Conservation (phyloP, 2,113 vertebrate genomes). For the Myxocyprinus asiaticus region DNA sequence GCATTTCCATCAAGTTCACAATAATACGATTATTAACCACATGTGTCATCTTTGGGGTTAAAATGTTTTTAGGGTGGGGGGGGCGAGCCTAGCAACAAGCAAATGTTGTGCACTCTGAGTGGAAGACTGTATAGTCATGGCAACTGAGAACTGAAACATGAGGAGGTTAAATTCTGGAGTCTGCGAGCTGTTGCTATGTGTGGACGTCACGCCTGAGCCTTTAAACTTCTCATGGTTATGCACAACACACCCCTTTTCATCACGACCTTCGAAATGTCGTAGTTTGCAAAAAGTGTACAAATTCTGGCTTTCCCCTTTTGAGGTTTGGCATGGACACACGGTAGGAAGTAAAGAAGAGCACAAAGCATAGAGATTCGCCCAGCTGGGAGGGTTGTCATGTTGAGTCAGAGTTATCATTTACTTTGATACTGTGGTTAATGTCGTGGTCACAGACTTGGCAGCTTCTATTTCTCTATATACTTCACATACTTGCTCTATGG, state of each 20-base stretch:
- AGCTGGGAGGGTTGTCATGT: conserved; percentile 36
- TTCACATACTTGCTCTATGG: neutral
- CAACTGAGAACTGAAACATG: conserved; percentile 20
- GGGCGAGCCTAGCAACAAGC: neutral
- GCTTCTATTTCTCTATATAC: neutral
- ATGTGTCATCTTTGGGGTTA: neutral
- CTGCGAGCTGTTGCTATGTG: conserved; percentile 36
- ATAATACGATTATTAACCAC: too few species aligned
- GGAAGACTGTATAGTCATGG: conserved; percentile 25
- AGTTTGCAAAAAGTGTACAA: neutral
- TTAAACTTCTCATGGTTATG: conserved; percentile 3
- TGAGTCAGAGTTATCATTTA: conserved; percentile 40
- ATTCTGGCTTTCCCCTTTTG: neutral
- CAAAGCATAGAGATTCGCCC: neutral
- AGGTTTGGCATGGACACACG: neutral
- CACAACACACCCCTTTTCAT: conserved; percentile 11
- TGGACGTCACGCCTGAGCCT: neutral
- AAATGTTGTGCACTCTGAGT: neutral
- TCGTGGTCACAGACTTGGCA: conserved; percentile 20
- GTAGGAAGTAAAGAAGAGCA: neutral
- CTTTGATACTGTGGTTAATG: conserved; percentile 21
- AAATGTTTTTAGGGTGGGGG: neutral
- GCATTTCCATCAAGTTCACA: neutral
- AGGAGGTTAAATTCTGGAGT: conserved; percentile 2
- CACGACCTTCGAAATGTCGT: conserved; percentile 30